phyloP scores from a whole-genome alignment of 2,888 invertebrate species.

The Protonemura montana region DNA sequence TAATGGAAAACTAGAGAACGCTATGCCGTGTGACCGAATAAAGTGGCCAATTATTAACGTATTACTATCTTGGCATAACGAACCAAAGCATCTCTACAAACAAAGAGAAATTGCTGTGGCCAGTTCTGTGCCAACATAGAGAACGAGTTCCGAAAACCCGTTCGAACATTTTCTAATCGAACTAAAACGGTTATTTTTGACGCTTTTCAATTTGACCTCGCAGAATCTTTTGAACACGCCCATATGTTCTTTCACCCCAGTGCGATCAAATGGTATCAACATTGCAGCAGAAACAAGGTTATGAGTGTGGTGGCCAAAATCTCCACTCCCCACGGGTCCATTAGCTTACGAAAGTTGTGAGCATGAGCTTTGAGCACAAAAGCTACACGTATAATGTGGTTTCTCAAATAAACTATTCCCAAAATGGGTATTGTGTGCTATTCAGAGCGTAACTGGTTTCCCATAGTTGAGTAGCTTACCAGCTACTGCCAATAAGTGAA shows the following conservation, averaged over 20 bases:
- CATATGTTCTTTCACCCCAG: background rate
- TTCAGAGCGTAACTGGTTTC: too few relatives aligned
- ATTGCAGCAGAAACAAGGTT: too few relatives aligned
- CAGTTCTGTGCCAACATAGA: background rate
- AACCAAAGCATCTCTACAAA: background rate
- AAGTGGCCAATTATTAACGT: background rate
- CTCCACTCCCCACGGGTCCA: too few relatives aligned
- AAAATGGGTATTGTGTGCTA: too few relatives aligned
- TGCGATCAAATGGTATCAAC: background rate
- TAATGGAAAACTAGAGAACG: background rate
- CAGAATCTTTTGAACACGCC: background rate
- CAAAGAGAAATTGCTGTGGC: background rate
- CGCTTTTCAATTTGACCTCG: background rate
- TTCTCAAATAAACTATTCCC: too few relatives aligned
- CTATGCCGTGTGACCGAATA: background rate
- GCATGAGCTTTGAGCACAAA: too few relatives aligned
- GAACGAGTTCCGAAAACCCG: background rate
- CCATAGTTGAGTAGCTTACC: too few relatives aligned
- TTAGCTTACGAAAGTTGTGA: too few relatives aligned
- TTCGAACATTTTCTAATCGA: background rate
- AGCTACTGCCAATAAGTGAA: too few relatives aligned
- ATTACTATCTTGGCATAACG: background rate
- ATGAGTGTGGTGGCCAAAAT: too few relatives aligned
- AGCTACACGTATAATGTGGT: too few relatives aligned
- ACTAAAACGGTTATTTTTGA: background rate